These are phyloP conservation scores for Gymnoscelis rufifasciata DNA, from an alignment of 2,888 invertebrate species.

Conservation along the genomic window DNA sequence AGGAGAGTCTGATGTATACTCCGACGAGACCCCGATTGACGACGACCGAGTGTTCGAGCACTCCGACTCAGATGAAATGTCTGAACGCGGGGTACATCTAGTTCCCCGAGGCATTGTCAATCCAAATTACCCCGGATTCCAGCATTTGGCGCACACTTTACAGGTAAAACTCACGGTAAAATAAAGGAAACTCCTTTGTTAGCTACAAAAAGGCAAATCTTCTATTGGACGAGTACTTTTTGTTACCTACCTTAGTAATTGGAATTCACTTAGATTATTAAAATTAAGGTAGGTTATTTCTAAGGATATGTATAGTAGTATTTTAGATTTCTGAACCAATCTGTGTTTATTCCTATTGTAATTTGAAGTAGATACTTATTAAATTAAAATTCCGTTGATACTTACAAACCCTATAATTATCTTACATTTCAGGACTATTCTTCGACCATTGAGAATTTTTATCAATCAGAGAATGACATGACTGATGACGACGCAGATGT, in stretches of 20 bases:
- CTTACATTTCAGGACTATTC: conserved; percentile 71
- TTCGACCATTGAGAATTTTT: conserved; percentile 67
- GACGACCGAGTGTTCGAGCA: conserved; percentile 77
- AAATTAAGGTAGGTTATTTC: too few relatives aligned
- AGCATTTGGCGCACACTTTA: conserved; percentile 87
- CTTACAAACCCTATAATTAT: too few relatives aligned
- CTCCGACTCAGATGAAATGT: conserved; percentile 77
- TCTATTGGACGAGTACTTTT: too few relatives aligned
- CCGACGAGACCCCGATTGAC: conserved; percentile 64
- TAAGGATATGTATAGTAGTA: too few relatives aligned
- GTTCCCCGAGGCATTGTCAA: conserved; percentile 87
- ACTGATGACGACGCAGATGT: conserved; percentile 71
- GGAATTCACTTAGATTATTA: too few relatives aligned
- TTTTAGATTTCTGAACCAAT: too few relatives aligned
- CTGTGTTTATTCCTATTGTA: too few relatives aligned
- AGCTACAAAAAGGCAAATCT: too few relatives aligned
- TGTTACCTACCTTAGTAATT: too few relatives aligned
- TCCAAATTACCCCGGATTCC: conserved; percentile 91
- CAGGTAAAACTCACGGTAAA: conserved; percentile 48
- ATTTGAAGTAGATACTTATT: too few relatives aligned
- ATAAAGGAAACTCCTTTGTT: too few relatives aligned
- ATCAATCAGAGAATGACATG: conserved; percentile 76
- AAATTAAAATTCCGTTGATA: too few relatives aligned
- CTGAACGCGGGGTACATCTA: conserved; percentile 56
- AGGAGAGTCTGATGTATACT: conserved; percentile 51